phyloP scores from a whole-genome alignment of 2,113 vertebrate species.

The Pristiophorus japonicus region DNA sequence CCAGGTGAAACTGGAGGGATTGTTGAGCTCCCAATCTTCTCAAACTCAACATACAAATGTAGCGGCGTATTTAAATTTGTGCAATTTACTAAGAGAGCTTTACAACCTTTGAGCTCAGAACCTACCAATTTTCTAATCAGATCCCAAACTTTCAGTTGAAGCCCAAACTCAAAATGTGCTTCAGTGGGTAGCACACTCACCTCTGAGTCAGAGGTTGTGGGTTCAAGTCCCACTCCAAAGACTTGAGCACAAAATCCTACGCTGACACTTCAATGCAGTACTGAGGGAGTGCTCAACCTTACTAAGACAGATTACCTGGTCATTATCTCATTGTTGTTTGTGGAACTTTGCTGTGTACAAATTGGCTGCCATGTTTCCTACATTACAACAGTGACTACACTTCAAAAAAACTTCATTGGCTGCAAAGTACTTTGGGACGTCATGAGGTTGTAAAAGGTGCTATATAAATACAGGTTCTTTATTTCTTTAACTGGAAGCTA shows the following conservation, averaged over 20 bases:
- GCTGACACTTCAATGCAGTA: background rate
- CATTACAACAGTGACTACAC: background rate
- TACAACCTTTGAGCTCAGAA: too few species aligned
- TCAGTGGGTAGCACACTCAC: background rate
- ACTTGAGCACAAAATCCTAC: background rate
- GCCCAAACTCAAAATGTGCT: background rate
- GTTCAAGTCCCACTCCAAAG: background rate
- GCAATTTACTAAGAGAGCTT: background rate
- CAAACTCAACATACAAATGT: background rate
- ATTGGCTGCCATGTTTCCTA: background rate
- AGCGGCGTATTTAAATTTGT: background rate
- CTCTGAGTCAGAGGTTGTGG: background rate
- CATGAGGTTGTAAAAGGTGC: background rate
- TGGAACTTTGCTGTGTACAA: background rate
- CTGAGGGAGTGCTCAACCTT: background rate
- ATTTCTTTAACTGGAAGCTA: slow-evolving; percentile 5
- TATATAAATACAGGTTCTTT: slow-evolving; percentile 1
- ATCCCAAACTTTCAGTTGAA: too few species aligned
- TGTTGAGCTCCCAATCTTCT: background rate
- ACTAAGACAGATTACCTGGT: background rate
- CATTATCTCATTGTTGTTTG: background rate
- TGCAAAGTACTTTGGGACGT: background rate
- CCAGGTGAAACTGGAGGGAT: too few species aligned
- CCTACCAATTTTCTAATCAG: too few species aligned
- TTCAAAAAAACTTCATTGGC: background rate